Base-by-base conservation (phyloP, 2,888 invertebrate species). In the Sminthurides aquaticus region DNA sequence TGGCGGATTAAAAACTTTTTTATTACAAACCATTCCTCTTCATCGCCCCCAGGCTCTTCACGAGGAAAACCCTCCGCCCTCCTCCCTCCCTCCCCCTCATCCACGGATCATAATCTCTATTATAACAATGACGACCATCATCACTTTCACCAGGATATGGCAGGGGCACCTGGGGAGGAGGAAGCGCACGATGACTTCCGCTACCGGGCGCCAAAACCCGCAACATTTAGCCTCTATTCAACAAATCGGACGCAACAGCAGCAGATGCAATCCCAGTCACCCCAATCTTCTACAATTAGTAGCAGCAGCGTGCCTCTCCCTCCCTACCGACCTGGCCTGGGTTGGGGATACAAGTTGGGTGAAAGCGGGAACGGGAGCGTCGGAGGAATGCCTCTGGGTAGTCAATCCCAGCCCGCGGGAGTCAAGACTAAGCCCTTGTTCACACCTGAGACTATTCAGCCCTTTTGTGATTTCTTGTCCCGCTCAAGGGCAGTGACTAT, bases 1-100 rank as follows among this genome's bases (percentile, higher is more conserved):
- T 72, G 71, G 70, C 61, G 64, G 25, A 70, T 72, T 52, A 68
- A 67, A 55, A 69, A 69, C 64, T 72, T 69, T 67, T 68, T 70
- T 54, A 67, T 67, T 29, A 28, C n/a, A 2, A 56, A 54, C 20
- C n/a, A n/a, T n/a, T n/a, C n/a, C n/a, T 43, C 43, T 8, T 11
- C 43, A 8, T 43, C 43, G 11, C 11, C 8, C 43, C 43, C 43
- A 8, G 8, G 11, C 43, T 43, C 43, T 8, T 18, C 43, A 18
- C 43, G 43, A 18, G 43, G 8, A 8, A 11, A 8, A 8, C 11
- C 43, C 43, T 43, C 43, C 8, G 18, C 43, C 43, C 8, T 43
- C 43, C n/a, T n/a, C n/a, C n/a, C n/a, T n/a, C 8, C 43, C 43
- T 5, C 43, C 43, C 43, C 8, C 43, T 34, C 43, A 34, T 11